These are phyloP conservation scores for Atherinomorus stipes DNA, from an alignment of 2,113 vertebrate species.

Conservation along the genomic window DNA sequence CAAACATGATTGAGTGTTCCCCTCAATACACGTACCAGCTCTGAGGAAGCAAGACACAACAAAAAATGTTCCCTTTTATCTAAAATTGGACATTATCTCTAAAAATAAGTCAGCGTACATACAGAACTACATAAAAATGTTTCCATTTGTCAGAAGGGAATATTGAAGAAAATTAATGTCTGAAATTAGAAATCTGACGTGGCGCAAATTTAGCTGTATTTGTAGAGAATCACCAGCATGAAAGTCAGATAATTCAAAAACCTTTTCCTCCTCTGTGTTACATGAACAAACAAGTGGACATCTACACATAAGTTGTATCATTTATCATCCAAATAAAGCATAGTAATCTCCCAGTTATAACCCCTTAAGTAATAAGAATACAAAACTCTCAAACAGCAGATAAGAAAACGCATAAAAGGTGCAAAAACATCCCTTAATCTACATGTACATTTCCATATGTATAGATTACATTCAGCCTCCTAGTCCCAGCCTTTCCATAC, in stretches of 20 bases:
- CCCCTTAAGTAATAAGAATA: conserved; percentile 33
- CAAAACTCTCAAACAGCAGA: conserved; percentile 15
- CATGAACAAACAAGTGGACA: too few relatives aligned
- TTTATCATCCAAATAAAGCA: conserved; percentile 21
- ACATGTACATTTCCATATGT: conserved; percentile 12
- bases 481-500: conserved; percentile 6
- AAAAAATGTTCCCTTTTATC: conserved; percentile 42
- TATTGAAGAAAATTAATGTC: too few relatives aligned
- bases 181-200: not conserved
- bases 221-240: not conserved
- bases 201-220: not conserved
- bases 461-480: conserved; percentile 41
- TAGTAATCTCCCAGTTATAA: conserved; percentile 40
- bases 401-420: conserved; percentile 26
- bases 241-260: too few relatives aligned
- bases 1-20: not conserved
- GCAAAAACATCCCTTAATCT: conserved; percentile 31
- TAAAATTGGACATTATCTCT: conserved; percentile 12
- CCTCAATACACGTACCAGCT: not conserved
- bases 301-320: too few relatives aligned
- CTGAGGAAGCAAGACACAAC: not conserved
- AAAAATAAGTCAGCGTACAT: not conserved
- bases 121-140: not conserved
- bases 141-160: not conserved
- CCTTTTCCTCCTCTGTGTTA: too few relatives aligned